These are phyloP conservation scores for Tromatobia lineatoria DNA, from an alignment of 2,888 invertebrate species.

Conservation along the genomic window DNA sequence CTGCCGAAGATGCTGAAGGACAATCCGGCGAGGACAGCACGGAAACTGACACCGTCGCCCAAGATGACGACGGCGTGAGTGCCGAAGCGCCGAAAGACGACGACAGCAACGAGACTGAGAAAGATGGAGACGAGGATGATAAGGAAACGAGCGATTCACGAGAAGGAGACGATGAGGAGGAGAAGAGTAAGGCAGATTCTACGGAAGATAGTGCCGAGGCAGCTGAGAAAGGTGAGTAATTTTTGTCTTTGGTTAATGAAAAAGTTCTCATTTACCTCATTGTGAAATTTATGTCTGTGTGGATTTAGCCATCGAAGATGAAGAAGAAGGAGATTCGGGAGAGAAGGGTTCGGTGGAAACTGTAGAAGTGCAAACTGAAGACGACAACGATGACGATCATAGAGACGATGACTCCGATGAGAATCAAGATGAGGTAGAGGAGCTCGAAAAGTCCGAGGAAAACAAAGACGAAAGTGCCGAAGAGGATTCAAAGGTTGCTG, in stretches of 20 bases:
- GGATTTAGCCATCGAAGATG: slow-evolving; percentile 57
- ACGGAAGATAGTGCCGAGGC: slow-evolving; percentile 67
- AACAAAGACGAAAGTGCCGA: slow-evolving; percentile 61
- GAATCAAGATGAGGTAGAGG: slow-evolving; percentile 52
- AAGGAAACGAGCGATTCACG: slow-evolving; percentile 67
- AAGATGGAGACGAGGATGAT: slow-evolving; percentile 70
- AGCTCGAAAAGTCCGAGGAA: slow-evolving; percentile 63
- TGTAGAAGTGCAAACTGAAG: slow-evolving; percentile 53
- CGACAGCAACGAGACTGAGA: slow-evolving; percentile 69
- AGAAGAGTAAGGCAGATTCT: slow-evolving; percentile 63
- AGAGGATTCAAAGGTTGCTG: slow-evolving; percentile 39
- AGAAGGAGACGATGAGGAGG: slow-evolving; percentile 72
- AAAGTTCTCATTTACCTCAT: background rate
- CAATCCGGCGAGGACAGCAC: slow-evolving; percentile 66
- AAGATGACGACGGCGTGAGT: slow-evolving; percentile 80
- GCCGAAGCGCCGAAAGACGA: slow-evolving; percentile 85
- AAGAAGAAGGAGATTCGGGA: slow-evolving; percentile 66
- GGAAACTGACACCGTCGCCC: slow-evolving; percentile 72
- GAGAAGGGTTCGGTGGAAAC: slow-evolving; percentile 66
- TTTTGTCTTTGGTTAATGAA: background rate
- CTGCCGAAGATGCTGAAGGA: slow-evolving; percentile 69
- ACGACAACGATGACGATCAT: slow-evolving; percentile 60
- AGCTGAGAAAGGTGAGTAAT: slow-evolving; percentile 57
- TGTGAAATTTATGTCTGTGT: background rate
- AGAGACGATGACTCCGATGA: slow-evolving; percentile 66